These are phyloP conservation scores for Phenganax subtilis DNA, from an alignment of 92 coral and sea anemone species.

Conservation along the genomic window DNA sequence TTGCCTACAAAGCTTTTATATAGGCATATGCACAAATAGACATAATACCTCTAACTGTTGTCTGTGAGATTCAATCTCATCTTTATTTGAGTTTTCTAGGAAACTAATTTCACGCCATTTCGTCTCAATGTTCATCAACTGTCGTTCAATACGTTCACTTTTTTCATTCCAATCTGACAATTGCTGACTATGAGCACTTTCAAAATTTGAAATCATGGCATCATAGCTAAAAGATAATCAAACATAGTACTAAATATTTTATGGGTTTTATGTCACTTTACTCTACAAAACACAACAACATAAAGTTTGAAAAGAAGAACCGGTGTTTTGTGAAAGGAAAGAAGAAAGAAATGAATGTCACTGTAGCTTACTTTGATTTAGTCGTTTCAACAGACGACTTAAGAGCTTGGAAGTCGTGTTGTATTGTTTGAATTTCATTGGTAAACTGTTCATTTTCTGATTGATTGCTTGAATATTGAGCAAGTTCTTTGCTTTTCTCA, in stretches of 20 bases:
- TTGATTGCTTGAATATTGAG: constrained; percentile 16
- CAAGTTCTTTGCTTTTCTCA: constrained; percentile 10
- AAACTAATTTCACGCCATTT: constrained; percentile 16
- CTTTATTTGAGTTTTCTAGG: constrained; percentile 27
- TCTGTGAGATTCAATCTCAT: constrained; percentile 6
- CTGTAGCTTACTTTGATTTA: constrained; percentile 23
- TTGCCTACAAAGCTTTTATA: no score
- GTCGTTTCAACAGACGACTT: constrained; percentile 10
- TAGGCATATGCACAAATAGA: no score
- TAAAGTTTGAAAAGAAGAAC: background rate
- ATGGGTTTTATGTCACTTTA: background rate
- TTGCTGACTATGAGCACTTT: constrained; percentile 18
- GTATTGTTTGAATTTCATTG: constrained; percentile 18
- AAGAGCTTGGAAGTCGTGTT: constrained; percentile 3
- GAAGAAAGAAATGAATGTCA: no score
- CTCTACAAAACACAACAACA: background rate
- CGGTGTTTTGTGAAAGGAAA: no score
- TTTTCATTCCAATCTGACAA: constrained; percentile 38
- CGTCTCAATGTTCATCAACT: constrained; percentile 19
- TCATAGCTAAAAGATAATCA: constrained; percentile 9
- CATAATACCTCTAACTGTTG: constrained; percentile 5
- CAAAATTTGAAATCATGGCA: constrained; percentile 23
- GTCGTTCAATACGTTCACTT: constrained; percentile 31
- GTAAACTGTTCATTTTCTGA: constrained; percentile 16
- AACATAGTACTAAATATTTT: background rate